Evolutionary conservation across 2,113 vertebrate genomes (phyloP), one percentile per base, ranked within the genome.

Genomic region (Sarotherodon lohbergeri): DNA sequence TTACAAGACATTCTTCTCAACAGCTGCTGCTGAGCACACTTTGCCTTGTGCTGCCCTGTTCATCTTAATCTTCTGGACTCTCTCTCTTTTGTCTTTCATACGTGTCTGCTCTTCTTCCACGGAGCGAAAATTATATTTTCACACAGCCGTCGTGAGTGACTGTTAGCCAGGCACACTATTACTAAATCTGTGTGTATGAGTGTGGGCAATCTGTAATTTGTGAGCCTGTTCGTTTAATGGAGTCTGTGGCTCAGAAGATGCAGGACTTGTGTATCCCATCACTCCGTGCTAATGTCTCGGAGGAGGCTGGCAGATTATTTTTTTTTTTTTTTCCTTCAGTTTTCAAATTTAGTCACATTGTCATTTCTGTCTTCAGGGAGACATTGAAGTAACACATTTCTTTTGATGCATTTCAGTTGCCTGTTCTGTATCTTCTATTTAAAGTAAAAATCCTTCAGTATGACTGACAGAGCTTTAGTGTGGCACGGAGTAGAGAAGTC

Each of bases 301-400:
- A 93, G 90, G 82, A 93, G 90, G 94, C 93, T 86, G 80, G 85
- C 91, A 90, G 92, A 94, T 92, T 86, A 91, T 90, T 46, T 0
- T 4, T 52, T 4, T 66, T 4, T 66, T 71, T 73, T 29, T 29
- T 93, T 89, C 91, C 78, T 93, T 95, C 91, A 93, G 85, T 94
- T 94, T 95, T 94, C 93, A 94, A 92, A 94, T 95, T 78, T 91
- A 91, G 87, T 86, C 89, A 93, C 93, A 85, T 95, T 95, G 94
- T 94, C 93, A 90, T 89, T 32, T 79, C 81, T 83, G 88, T 93
- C 93, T 90, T 83, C 43, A 3, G 94, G 90, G 92, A 91, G 85
- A 91, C 52, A 66, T 84, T 46, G 73, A 71, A 81, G 88, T 76
- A 78, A 88, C 91, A 83, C 78, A 83, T 92, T 93, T 90, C 88